A percentile compares a stretch with the other conserved stretches of the same genome.
These are phyloP conservation scores for Scaptodrosophila lebanonensis DNA, from an alignment of 1,140 invertebrate genomes.

Conservation along the genomic window DNA sequence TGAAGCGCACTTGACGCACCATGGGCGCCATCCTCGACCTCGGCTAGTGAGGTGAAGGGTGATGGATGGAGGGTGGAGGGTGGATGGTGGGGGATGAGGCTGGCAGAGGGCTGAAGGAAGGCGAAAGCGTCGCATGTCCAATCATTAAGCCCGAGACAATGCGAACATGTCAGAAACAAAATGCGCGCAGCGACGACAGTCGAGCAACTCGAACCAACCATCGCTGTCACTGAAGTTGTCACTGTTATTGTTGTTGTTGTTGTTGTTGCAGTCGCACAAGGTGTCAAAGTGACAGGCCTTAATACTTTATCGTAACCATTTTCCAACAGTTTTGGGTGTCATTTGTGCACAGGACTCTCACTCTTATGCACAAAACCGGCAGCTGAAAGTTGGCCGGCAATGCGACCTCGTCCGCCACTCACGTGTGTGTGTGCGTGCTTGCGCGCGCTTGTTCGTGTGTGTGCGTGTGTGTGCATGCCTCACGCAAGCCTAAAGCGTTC, in stretches of 20 bases:
- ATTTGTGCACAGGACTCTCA: constrained; percentile 32
- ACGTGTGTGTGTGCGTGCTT: too few relatives aligned
- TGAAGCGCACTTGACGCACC: too few relatives aligned
- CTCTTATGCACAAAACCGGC: too few relatives aligned
- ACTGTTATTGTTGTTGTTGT: neutral
- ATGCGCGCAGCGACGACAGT: too few relatives aligned
- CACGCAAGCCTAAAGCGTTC: constrained; percentile 34
- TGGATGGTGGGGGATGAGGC: constrained; percentile 3
- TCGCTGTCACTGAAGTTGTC: too few relatives aligned
- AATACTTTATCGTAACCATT: constrained; percentile 69
- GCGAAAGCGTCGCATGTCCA: constrained; percentile 27
- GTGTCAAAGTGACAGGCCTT: constrained; percentile 72
- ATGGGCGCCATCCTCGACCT: too few relatives aligned
- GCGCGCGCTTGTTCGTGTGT: neutral
- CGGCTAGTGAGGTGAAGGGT: too few relatives aligned
- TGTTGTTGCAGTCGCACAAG: too few relatives aligned
- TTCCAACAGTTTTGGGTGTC: constrained; percentile 55
- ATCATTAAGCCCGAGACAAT: constrained; percentile 10
- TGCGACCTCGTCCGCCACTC: too few relatives aligned
- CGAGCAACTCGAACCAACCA: too few relatives aligned
- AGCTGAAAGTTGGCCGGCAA: neutral
- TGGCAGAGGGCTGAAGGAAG: neutral
- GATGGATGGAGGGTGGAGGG: too few relatives aligned
- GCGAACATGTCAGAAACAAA: too few relatives aligned
- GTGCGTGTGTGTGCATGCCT: constrained; percentile 40